phyloP scores from a whole-genome alignment of 2,797 vertebrate species.

The Leuciscus waleckii region DNA sequence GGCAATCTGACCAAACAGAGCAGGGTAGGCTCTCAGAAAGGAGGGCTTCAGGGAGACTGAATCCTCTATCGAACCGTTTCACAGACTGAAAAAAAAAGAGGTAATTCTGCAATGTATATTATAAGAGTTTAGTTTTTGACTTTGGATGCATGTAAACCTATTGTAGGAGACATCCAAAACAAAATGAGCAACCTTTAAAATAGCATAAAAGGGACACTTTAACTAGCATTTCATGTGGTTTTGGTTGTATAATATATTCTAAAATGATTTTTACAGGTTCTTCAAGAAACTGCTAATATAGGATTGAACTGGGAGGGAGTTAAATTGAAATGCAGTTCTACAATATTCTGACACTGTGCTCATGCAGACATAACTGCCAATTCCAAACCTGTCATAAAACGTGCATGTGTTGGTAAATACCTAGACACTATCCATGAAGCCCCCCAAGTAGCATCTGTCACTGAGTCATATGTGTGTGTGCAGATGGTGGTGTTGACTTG shows the following conservation, averaged over 20 bases:
- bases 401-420: conserved; percentile 47
- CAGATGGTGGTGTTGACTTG: conserved; percentile 25
- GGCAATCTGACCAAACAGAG: no score
- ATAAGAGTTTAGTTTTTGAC: neutral
- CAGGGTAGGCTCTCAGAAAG: neutral
- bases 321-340: neutral
- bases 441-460: conserved; percentile 37
- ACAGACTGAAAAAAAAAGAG: neutral
- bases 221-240: neutral
- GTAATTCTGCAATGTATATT: no score
- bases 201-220: neutral
- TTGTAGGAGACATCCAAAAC: neutral
- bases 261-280: neutral
- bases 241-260: neutral
- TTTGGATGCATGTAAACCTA: neutral
- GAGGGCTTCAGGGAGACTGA: neutral
- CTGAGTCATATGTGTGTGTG: conserved; percentile 32
- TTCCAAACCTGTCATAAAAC: conserved; percentile 22
- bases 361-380: conserved; percentile 42
- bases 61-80: neutral
- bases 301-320: neutral
- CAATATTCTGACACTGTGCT: neutral
- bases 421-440: conserved; percentile 6
- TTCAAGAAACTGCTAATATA: neutral
- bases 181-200: neutral